These are phyloP conservation scores for Hyposoter dolosus DNA, from an alignment of 2,888 invertebrate species.

Conservation along the genomic window DNA sequence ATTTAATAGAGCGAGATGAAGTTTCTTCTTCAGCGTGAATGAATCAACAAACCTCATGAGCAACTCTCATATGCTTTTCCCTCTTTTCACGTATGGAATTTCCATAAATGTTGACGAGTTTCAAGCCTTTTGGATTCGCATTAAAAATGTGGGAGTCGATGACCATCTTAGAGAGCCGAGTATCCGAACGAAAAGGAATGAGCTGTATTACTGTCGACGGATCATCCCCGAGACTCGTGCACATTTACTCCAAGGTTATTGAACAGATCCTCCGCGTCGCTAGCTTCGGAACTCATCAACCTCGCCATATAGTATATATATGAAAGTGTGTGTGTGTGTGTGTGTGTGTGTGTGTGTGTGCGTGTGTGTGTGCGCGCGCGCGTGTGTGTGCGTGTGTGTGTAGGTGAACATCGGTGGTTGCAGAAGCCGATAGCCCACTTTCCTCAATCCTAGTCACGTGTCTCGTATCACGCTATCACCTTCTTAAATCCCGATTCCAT, in stretches of 20 bases:
- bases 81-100: not conserved
- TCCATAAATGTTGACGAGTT: no score
- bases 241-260: slow-evolving; percentile 45
- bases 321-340: not conserved
- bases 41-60: slow-evolving; percentile 1
- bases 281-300: slow-evolving; percentile 57
- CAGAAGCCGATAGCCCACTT: slow-evolving; percentile 49
- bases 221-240: slow-evolving; percentile 63
- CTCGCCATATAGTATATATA: not conserved
- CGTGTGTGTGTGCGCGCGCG: not conserved
- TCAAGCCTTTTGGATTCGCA: not conserved
- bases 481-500: slow-evolving; percentile 63
- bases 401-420: not conserved
- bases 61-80: not conserved
- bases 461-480: slow-evolving; percentile 62
- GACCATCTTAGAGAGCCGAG: slow-evolving; percentile 24
- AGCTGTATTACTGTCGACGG: slow-evolving; percentile 62
- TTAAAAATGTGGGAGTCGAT: slow-evolving; percentile 2
- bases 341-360: not conserved
- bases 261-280: slow-evolving; percentile 53
- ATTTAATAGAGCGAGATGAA: not conserved
- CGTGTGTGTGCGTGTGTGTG: not conserved
- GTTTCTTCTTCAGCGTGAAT: not conserved
- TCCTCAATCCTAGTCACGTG: slow-evolving; percentile 62
- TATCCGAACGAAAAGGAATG: slow-evolving; percentile 15